Evolutionary conservation across 30 jellyfish, hydroid and myxozoan genomes (phyloP), one percentile per base, ranked within the genome.

Genomic region (Aurelia aurita): DNA sequence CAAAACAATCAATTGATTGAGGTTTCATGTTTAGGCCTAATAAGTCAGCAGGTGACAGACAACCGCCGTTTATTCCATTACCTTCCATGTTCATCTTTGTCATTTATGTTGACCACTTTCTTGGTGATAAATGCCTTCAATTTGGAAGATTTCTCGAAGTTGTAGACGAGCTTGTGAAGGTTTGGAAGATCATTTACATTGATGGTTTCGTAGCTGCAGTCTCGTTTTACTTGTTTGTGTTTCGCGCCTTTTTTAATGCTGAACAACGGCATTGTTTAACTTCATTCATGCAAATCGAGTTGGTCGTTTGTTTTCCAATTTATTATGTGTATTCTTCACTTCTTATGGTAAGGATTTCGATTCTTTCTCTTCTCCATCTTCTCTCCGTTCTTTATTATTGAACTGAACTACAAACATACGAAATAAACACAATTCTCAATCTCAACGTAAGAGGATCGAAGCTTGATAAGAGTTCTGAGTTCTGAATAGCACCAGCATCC

Each of bases 41-140:
- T 34, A 34, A 69, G 64, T 19, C 28, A 27, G 23, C 21, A 19
- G 21, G 32, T 58, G 19, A 27, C 64, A 13, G 64, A 34, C 19
- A 34, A 14, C 9, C n/a, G 19, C 21, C 64, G 0, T 1, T 34
- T 5, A 19, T 12, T 18, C 13, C 49, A 68, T 44, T 51, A 67
- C 91, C 91, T 81, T 70, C 91, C 91, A 45, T 51, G 78, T 49
- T 60, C 32, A 81, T 81, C 91, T 11, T 60, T 69, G 15, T 67
- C 91, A 68, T 68, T 69, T 11, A 81, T 81, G 43, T 67, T 73
- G 12, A 51, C 72, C 13, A 58, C 85, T n/a, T 81, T 81, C 80
- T 78, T 78, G 25, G 69, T 1, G 31, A 81, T 65, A 26, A 27
- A 53, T 10, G 73, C 32, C 34, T 81, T 81, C n/a, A 81, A 25